phyloP scores from a whole-genome alignment of 2,797 vertebrate species.

The Pipistrellus pipistrellus region DNA sequence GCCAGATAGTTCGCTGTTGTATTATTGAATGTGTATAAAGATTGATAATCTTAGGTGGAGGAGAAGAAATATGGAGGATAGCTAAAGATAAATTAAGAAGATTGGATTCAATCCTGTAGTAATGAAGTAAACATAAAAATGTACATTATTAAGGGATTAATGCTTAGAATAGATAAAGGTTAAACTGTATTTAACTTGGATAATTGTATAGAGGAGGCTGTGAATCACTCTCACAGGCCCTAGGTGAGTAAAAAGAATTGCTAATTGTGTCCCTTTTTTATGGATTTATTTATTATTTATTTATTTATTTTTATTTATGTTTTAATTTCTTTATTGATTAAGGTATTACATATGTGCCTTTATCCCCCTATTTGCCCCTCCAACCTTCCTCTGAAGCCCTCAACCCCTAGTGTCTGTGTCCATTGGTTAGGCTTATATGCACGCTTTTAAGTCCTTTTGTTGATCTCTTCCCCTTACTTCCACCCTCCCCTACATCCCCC shows the following conservation, averaged over 20 bases:
- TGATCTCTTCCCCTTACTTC: no score
- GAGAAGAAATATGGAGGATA: conserved; percentile 33
- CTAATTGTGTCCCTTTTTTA: conserved; percentile 37
- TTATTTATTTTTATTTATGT: no score
- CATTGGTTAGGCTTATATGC: no score
- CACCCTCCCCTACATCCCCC: no score
- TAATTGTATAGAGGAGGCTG: conserved; percentile 65
- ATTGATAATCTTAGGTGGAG: conserved; percentile 41
- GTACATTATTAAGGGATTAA: conserved; percentile 47
- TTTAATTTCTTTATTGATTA: no score
- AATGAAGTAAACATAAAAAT: conserved; percentile 9
- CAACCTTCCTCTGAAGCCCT: no score
- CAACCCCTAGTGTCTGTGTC: no score
- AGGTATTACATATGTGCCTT: no score
- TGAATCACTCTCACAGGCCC: conserved; percentile 74
- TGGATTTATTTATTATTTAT: no score
- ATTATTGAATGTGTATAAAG: conserved; percentile 30
- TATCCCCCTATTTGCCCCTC: no score
- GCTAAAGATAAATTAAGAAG: conserved; percentile 28
- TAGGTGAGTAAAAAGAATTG: conserved; percentile 70
- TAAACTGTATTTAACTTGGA: conserved; percentile 67
- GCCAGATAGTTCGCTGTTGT: conserved; percentile 37
- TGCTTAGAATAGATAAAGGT: conserved; percentile 57
- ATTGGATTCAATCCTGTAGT: conserved; percentile 5
- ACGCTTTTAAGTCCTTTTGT: no score